Base-by-base conservation (phyloP, 2,113 vertebrate genomes). In the Steatornis caripensis region DNA sequence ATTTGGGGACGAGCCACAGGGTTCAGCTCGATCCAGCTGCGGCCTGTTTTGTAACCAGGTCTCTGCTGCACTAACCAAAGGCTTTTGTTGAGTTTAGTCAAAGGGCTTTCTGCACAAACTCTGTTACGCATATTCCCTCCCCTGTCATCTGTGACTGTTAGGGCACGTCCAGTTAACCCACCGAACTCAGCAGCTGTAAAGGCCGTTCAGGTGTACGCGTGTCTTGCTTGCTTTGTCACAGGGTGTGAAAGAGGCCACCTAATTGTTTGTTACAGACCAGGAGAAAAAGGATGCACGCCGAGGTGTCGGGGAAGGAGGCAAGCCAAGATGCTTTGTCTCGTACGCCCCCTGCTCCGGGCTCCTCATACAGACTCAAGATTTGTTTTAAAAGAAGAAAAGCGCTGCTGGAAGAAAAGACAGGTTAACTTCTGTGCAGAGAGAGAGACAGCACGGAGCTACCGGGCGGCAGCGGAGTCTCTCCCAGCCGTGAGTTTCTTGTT, bases 371-470 rank as follows among this genome's bases (percentile, higher is more conserved):
- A 3, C 39, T 12, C 46, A 19, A 19, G 69, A 12, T 46, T 20
- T 39, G 19, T 5, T 60, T n/a, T 53, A 36, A 60, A 46, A 74
- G 51, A 41, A 68, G 46, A 26, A 39, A 75, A 68, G 48, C 27
- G 1, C 16, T 20, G 5, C 39, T 19, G 60, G 66, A n/a, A 18
- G 37, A 30, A 60, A n/a, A 39, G 36, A 11, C 12, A 13, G 20
- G 23, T 12, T 14, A 51, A 34, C 2, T 15, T 21, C 41, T 10
- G 22, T 11, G 58, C 41, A 27, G 37, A 30, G 36, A 64, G 48
- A 43, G 22, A n/a, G 21, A 14, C 30, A 12, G 1, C 20, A 5
- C 13, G 9, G 3, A 39, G 55, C 34, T 9, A 29, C 12, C 0
- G 5, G 19, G n/a, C 4, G 1, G 8, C 75, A 20, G 58, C 8